phyloP scores from a whole-genome alignment of 2,113 vertebrate genomes.

The Rhegmatorhina hoffmannsi region DNA sequence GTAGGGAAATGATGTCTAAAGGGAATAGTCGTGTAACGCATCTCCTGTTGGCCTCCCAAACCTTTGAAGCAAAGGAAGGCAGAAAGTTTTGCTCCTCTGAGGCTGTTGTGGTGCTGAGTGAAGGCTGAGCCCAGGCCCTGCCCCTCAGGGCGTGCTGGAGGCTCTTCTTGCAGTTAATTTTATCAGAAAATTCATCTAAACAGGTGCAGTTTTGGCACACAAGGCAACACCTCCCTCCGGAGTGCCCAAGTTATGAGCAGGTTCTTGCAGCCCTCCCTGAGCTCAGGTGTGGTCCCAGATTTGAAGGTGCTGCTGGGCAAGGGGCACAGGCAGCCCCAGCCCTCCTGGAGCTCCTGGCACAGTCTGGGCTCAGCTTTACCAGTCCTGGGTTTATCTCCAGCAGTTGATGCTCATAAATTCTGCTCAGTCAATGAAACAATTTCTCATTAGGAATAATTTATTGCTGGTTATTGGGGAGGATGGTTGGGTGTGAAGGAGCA shows the following conservation, averaged over 20 bases:
- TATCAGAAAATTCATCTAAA: not conserved
- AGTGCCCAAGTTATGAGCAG: not conserved
- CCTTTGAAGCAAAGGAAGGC: not conserved
- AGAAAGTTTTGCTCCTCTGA: not conserved
- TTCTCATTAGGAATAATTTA: not conserved
- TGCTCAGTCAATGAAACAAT: not conserved
- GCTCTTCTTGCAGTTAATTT: not conserved
- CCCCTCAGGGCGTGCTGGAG: not conserved
- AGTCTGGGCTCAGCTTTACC: not conserved
- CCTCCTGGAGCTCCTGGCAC: not conserved
- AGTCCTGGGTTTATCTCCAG: not conserved
- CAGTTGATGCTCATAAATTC: not conserved
- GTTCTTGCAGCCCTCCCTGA: not conserved
- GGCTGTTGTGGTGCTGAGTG: accelerated
- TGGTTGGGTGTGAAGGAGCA: accelerated
- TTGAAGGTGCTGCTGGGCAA: not conserved
- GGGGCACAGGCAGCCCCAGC: not conserved
- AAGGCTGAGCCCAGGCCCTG: not conserved
- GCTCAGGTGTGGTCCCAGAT: not conserved
- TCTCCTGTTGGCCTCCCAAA: not conserved
- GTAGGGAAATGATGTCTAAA: not conserved
- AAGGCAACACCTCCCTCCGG: not conserved
- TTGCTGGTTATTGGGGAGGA: not conserved
- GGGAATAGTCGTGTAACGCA: not conserved
- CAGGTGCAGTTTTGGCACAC: not conserved